phyloP scores from a whole-genome alignment of 2,888 invertebrate species.

The Nycteola revayana region DNA sequence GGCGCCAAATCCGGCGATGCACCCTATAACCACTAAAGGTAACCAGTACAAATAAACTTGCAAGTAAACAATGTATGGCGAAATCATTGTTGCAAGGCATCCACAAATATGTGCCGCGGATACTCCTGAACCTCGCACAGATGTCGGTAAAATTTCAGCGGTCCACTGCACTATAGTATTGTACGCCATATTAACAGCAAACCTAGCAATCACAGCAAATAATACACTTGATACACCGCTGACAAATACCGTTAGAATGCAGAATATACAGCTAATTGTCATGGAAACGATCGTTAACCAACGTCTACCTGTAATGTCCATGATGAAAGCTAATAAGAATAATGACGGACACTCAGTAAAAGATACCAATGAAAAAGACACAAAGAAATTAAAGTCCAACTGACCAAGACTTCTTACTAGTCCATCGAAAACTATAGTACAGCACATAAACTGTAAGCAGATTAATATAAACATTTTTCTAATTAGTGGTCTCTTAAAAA shows the following conservation, averaged over 20 bases:
- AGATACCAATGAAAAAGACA: conserved; percentile 56
- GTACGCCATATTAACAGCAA: conserved; percentile 51
- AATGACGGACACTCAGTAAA: conserved; percentile 56
- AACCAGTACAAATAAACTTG: conserved; percentile 25
- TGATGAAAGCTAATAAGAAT: conserved; percentile 46
- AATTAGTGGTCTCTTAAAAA: conserved; percentile 48
- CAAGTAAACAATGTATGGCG: conserved; percentile 40
- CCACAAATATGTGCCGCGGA: conserved; percentile 54
- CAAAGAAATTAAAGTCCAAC: conserved; percentile 52
- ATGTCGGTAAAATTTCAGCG: conserved; percentile 53
- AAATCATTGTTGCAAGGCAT: conserved; percentile 46
- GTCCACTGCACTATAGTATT: conserved; percentile 52
- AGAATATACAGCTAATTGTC: conserved; percentile 41
- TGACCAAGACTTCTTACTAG: conserved; percentile 50
- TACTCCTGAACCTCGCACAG: conserved; percentile 52
- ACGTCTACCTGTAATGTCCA: conserved; percentile 55
- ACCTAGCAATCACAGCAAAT: conserved; percentile 53
- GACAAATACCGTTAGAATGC: conserved; percentile 42
- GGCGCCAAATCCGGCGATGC: conserved; percentile 16
- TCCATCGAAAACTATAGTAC: conserved; percentile 50
- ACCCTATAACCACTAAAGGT: conserved; percentile 18
- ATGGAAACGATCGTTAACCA: conserved; percentile 49
- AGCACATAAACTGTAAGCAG: conserved; percentile 51
- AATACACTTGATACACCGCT: conserved; percentile 43
- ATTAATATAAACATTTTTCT: conserved; percentile 47